A percentile compares a stretch with the other conserved stretches of the same genome.
These are phyloP conservation scores for Phyllostomus hastatus DNA, from an alignment of 2,113 vertebrate genomes.

Conservation along the genomic window DNA sequence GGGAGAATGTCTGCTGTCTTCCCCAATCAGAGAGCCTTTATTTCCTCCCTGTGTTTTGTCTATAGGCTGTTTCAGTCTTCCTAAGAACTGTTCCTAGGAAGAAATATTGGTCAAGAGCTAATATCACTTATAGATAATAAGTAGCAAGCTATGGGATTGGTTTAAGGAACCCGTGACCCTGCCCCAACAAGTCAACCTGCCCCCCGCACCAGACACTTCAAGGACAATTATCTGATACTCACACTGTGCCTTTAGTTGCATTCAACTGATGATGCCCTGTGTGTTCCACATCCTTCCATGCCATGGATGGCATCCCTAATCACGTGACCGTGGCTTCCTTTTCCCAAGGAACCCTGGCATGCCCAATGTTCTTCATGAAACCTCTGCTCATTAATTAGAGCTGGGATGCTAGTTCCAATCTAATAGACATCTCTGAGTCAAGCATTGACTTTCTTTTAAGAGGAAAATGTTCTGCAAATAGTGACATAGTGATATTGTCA, in stretches of 20 bases:
- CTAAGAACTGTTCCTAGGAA: constrained; percentile 39
- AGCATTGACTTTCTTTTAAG: not conserved
- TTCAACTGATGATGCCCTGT: not conserved
- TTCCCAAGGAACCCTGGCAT: not conserved
- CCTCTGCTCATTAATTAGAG: not conserved
- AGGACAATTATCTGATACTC: not conserved
- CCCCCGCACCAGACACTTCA: not conserved
- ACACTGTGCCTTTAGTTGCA: not conserved
- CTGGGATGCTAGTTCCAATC: not conserved
- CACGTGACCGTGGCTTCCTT: not conserved
- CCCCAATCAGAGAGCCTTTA: constrained; percentile 77
- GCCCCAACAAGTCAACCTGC: not conserved
- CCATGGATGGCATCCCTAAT: not conserved
- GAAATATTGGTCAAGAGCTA: constrained; percentile 55
- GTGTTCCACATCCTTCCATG: not conserved
- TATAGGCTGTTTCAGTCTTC: constrained; percentile 66
- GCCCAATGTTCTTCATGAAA: not conserved
- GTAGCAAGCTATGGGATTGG: not conserved
- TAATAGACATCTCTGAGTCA: not conserved
- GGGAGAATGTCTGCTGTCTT: constrained; percentile 67
- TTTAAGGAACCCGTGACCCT: not conserved
- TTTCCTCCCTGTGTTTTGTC: constrained; percentile 82
- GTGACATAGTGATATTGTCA: not conserved
- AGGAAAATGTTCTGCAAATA: not conserved
- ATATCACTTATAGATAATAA: not conserved